These are phyloP conservation scores for Pongo abelii DNA, from an alignment of 2,113 vertebrate genomes.

Conservation along the genomic window DNA sequence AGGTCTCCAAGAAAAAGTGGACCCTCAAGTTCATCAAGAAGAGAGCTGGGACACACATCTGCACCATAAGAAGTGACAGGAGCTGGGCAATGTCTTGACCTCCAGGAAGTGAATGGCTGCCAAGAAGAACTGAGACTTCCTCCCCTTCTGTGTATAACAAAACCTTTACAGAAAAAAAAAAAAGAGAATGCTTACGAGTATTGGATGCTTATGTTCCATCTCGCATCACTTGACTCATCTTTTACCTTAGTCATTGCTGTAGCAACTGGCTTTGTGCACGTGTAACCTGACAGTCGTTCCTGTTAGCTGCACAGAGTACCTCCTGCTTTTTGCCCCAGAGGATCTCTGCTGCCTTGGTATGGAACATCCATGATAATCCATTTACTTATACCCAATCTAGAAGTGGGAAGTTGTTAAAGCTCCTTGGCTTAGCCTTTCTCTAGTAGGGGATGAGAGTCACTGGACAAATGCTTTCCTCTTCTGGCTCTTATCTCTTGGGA, in stretches of 20 bases:
- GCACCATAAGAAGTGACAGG: slow-evolving; percentile 87
- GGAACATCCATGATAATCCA: background rate
- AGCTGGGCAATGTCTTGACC: slow-evolving; percentile 87
- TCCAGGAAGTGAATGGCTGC: slow-evolving; percentile 89
- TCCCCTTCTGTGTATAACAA: background rate
- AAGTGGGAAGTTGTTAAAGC: background rate
- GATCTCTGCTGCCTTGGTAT: background rate
- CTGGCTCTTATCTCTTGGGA: background rate
- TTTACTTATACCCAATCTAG: background rate
- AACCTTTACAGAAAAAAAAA: background rate
- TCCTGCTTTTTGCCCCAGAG: background rate
- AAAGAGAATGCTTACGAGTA: background rate
- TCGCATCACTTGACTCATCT: background rate
- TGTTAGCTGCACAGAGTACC: background rate
- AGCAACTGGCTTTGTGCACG: background rate
- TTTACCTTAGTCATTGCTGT: background rate
- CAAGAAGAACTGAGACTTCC: slow-evolving; percentile 86
- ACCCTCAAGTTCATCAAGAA: slow-evolving; percentile 92
- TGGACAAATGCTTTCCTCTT: background rate
- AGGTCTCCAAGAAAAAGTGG: slow-evolving; percentile 89
- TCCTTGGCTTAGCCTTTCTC: background rate
- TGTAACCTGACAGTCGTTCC: background rate
- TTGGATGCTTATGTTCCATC: background rate
- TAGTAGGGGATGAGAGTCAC: background rate
- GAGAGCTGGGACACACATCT: slow-evolving; percentile 86